Percentiles rank a stretch among this genome's conserved stretches.
phyloP scores from a whole-genome alignment of 2,888 invertebrate genomes.

The Malachius bipustulatus region DNA sequence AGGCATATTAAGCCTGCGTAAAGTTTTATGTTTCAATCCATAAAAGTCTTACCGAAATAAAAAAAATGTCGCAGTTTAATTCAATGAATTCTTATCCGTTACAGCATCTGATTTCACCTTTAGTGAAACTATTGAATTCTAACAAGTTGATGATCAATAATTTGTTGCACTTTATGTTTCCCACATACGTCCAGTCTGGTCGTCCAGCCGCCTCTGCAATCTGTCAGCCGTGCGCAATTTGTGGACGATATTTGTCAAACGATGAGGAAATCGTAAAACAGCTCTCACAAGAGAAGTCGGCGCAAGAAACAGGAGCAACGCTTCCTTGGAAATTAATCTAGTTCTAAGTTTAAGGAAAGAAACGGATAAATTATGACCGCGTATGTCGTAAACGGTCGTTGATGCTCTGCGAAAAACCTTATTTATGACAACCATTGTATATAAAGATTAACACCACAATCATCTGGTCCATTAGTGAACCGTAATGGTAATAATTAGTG shows the following conservation, averaged over 20 bases:
- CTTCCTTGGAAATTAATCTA: slow-evolving; percentile 22
- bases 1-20: no score
- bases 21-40: no score
- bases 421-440: slow-evolving; percentile 22
- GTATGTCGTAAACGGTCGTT: slow-evolving; percentile 15
- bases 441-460: slow-evolving; percentile 17
- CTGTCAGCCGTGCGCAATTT: slow-evolving; percentile 1
- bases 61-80: no score
- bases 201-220: background rate
- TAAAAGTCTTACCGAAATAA: no score
- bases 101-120: no score
- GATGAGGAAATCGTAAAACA: slow-evolving; percentile 9
- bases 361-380: slow-evolving; percentile 12
- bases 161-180: slow-evolving; percentile 1
- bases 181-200: slow-evolving; percentile 1
- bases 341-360: slow-evolving; percentile 20
- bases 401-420: slow-evolving; percentile 17
- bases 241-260: slow-evolving; percentile 1
- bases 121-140: no score
- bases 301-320: slow-evolving; percentile 19
- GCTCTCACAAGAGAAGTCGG: background rate
- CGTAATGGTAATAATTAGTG: slow-evolving; percentile 5
- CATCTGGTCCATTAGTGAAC: slow-evolving; percentile 1
- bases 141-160: no score
- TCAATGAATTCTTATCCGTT: no score